Evolutionary conservation across 2,113 vertebrate species (phyloP), one percentile per base, ranked within the genome.

Genomic region (Nasalis larvatus): DNA sequence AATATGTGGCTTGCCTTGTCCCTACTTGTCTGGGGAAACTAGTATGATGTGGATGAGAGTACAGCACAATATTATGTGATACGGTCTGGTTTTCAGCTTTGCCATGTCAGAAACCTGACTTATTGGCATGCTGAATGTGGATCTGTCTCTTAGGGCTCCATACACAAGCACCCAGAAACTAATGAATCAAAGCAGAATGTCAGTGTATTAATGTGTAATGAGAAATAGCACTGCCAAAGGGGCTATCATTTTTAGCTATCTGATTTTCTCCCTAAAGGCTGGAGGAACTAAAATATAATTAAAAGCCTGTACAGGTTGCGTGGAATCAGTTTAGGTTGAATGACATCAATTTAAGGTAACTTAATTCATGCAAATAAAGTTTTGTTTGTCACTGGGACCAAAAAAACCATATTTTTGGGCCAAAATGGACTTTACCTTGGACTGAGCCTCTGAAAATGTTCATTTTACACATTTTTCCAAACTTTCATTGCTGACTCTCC

Each of bases 201-300:
- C 47, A 63, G 6, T 35, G 10, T 92, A 23, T 78, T 89, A 78
- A 87, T 73, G 25, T 56, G 40, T n/a, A 78, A 77, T 77, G 37
- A 96, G 56, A 93, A 98, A 76, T n/a, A 87, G 54, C 27, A 63
- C 47, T 68, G 76, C 20, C 32, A 58, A 82, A 82, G 54, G 25
- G 23, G 4, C 11, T 9, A 16, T 54, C 52, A 32, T 71, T 89
- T 94, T 86, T 74, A 63, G 25, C 1, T 66, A 88, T 69, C 54
- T 83, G 35, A 40, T 94, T 73, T 11, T 91, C 3, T 85, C 40
- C 66, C 35, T 45, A 18, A 92, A 40, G 58, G 17, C n/a, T 89
- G 86, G 47, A 49, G 35, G 89, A 94, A 37, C 27, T 18, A 45
- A n/a, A 88, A 74, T 92, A 27, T 85, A 87, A 92, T 92, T 95